Conservation (phyloP, 23 tunicate genomes). For the Botrylloides violaceus region DNA sequence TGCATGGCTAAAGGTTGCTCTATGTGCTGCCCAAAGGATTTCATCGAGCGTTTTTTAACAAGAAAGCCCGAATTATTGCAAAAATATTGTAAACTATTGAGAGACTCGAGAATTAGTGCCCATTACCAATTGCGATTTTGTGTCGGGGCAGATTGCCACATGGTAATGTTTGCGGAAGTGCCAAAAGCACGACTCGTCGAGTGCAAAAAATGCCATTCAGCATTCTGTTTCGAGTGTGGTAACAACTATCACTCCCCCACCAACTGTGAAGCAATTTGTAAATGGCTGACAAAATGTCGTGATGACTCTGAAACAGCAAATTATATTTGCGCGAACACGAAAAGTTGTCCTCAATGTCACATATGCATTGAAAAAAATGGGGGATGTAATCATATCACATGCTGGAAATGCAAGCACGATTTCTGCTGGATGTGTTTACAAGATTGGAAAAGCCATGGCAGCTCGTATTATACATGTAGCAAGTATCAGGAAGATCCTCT, state of each 20-base stretch:
- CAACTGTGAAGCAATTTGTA: conserved; percentile 66
- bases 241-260: conserved; percentile 76
- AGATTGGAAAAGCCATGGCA: conserved; percentile 92
- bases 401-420: conserved; percentile 70
- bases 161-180: conserved; percentile 38
- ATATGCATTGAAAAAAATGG: conserved; percentile 92
- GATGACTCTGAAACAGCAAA: conserved; percentile 98
- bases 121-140: conserved; percentile 85
- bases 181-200: conserved; percentile 70
- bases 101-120: conserved; percentile 31
- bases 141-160: conserved; percentile 76
- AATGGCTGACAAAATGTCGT: conserved; percentile 83
- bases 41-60: conserved; percentile 39
- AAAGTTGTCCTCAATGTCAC: conserved; percentile 87
- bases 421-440: conserved; percentile 95
- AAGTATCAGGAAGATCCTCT: conserved; percentile 59
- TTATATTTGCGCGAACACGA: conserved; percentile 91
- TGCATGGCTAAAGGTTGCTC: conserved; percentile 73
- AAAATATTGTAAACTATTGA: conserved; percentile 16
- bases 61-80: background rate
- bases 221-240: conserved; percentile 87
- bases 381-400: conserved; percentile 93
- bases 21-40: conserved; percentile 53
- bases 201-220: conserved; percentile 36
- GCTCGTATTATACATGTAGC: conserved; percentile 83